phyloP scores from a whole-genome alignment of 2,888 invertebrate species.

The Erpobdella octoculata region DNA sequence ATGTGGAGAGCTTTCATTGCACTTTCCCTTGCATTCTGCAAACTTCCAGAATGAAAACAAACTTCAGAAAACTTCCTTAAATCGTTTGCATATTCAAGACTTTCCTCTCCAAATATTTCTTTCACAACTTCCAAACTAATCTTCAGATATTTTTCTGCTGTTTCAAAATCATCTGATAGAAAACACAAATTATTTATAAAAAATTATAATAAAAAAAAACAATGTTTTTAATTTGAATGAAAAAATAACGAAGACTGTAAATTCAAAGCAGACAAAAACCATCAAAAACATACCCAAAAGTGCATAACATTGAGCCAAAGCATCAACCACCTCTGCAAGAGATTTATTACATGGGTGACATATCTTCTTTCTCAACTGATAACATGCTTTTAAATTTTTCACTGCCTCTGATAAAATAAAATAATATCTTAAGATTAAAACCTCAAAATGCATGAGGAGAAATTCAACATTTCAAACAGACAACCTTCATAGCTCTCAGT shows the following conservation, averaged over 20 bases:
- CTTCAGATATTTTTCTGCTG: conserved; percentile 54
- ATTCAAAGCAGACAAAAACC: conserved; percentile 25
- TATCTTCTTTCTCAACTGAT: conserved; percentile 52
- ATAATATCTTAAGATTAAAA: neutral
- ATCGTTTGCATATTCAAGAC: conserved; percentile 63
- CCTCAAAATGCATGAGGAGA: too few species aligned
- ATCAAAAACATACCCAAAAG: conserved; percentile 53
- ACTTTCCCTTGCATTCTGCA: neutral
- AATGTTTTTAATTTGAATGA: neutral
- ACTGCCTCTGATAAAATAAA: conserved; percentile 49
- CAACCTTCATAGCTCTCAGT: conserved; percentile 40
- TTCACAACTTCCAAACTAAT: conserved; percentile 59
- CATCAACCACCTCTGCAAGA: conserved; percentile 54
- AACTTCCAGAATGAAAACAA: neutral
- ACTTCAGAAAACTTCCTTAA: conserved; percentile 55
- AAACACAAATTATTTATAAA: neutral
- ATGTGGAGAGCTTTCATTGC: neutral
- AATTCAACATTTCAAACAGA: too few species aligned
- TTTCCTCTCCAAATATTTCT: conserved; percentile 61
- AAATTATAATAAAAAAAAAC: too few species aligned
- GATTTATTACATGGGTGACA: conserved; percentile 57
- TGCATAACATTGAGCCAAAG: conserved; percentile 57
- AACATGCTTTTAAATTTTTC: conserved; percentile 46
- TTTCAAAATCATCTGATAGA: conserved; percentile 51
- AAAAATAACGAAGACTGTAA: conserved; percentile 18